Evolutionary conservation across 2,888 invertebrate species (phyloP).

Genomic region (Drosophila incognita): DNA sequence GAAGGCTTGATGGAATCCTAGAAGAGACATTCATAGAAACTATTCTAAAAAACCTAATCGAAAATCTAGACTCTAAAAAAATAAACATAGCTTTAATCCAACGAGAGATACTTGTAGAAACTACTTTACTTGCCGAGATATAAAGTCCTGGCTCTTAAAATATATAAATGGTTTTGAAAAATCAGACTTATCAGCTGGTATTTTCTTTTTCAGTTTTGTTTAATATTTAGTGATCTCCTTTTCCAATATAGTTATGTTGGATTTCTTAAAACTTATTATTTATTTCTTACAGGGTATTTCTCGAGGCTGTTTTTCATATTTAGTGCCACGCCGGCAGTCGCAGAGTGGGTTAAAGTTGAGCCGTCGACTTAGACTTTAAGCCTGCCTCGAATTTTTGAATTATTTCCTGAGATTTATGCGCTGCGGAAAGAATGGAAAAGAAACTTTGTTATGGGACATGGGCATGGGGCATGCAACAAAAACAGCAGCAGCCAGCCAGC

Average conservation of each 20-base stretch:
- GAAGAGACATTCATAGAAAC: not conserved
- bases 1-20: not conserved
- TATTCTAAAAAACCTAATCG: not conserved
- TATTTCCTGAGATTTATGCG: constrained; percentile 58
- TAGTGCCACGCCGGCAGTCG: constrained; percentile 15
- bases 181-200: not conserved
- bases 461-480: constrained; percentile 4
- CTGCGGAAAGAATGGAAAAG: not conserved
- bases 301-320: constrained; percentile 1
- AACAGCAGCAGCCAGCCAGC: constrained; percentile 23
- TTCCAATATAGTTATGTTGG: not conserved
- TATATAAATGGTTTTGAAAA: not conserved
- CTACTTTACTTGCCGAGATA: not conserved
- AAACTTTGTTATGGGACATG: constrained; percentile 28
- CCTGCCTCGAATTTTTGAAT: constrained; percentile 60
- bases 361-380: constrained; percentile 56
- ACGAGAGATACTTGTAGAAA: not conserved
- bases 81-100: not conserved
- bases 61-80: not conserved
- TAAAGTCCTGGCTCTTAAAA: not conserved
- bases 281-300: constrained; percentile 11
- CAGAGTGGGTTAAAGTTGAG: constrained; percentile 58
- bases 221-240: too few relatives aligned
- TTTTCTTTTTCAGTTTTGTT: not conserved
- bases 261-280: not conserved